phyloP scores from a whole-genome alignment of 2,797 vertebrate genomes.

The Chloroceryle inda region DNA sequence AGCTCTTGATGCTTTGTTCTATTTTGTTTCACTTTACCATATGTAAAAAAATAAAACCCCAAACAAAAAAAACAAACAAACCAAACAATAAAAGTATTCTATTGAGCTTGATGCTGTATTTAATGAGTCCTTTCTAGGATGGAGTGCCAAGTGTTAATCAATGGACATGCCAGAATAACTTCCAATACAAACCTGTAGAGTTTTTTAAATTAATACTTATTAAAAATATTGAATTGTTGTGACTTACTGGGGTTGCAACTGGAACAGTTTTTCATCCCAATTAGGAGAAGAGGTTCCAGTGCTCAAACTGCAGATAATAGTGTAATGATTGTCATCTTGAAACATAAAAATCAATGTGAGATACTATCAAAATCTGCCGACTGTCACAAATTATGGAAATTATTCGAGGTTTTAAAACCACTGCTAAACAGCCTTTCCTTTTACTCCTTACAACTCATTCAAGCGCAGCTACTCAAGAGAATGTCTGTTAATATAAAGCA shows the following conservation, averaged over 20 bases:
- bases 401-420: constrained; percentile 69
- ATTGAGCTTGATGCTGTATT: constrained; percentile 86
- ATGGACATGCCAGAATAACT: constrained; percentile 89
- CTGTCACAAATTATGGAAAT: constrained; percentile 82
- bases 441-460: constrained; percentile 24
- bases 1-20: not conserved
- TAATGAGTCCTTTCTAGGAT: constrained; percentile 92
- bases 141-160: constrained; percentile 96
- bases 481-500: constrained; percentile 44
- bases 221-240: constrained; percentile 91
- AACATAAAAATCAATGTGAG: constrained; percentile 79
- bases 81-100: constrained; percentile 34
- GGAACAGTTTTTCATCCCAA: constrained; percentile 84
- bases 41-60: not conserved
- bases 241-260: constrained; percentile 79
- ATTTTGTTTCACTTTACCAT: not conserved
- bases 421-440: constrained; percentile 42
- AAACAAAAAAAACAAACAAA: not conserved
- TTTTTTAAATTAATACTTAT: constrained; percentile 92
- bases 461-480: constrained; percentile 32
- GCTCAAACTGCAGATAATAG: constrained; percentile 83
- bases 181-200: constrained; percentile 91
- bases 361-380: constrained; percentile 71
- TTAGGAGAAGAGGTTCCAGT: constrained; percentile 84
- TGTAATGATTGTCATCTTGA: constrained; percentile 85